Conservation (phyloP, 2,113 vertebrate genomes). For the Tragelaphus imberbis region DNA sequence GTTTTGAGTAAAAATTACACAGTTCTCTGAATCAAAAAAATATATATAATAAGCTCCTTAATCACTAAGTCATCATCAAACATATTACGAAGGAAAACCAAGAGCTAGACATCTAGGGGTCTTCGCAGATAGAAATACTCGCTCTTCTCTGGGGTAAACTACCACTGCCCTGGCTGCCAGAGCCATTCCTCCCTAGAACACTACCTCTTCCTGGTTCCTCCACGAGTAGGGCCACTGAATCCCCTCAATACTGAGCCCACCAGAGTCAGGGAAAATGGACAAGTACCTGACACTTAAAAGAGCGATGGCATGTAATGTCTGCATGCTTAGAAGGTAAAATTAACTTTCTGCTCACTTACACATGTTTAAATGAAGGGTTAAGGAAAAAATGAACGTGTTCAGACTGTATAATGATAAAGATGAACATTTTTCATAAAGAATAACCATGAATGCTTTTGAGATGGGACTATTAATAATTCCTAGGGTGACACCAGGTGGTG, state of each 20-base stretch:
- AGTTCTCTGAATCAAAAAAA: neutral
- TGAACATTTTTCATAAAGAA: neutral
- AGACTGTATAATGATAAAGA: neutral
- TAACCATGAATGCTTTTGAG: neutral
- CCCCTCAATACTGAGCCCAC: neutral
- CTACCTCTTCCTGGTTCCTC: neutral
- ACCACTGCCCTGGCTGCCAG: rapidly evolving
- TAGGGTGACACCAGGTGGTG: neutral
- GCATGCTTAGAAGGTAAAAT: neutral
- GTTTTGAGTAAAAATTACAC: neutral
- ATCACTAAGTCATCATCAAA: neutral
- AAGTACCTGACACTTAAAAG: neutral
- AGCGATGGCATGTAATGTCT: neutral
- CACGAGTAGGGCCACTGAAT: neutral
- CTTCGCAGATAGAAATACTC: neutral
- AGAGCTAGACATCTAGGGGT: neutral
- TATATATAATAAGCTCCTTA: neutral
- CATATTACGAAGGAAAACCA: neutral
- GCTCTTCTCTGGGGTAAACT: neutral
- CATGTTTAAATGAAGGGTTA: neutral
- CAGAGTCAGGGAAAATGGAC: neutral
- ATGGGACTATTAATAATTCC: neutral
- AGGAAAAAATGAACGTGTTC: neutral
- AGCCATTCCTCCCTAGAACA: neutral
- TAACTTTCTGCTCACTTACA: neutral